phyloP scores from a whole-genome alignment of 2,888 invertebrate species.

The Tetranychus piercei region DNA sequence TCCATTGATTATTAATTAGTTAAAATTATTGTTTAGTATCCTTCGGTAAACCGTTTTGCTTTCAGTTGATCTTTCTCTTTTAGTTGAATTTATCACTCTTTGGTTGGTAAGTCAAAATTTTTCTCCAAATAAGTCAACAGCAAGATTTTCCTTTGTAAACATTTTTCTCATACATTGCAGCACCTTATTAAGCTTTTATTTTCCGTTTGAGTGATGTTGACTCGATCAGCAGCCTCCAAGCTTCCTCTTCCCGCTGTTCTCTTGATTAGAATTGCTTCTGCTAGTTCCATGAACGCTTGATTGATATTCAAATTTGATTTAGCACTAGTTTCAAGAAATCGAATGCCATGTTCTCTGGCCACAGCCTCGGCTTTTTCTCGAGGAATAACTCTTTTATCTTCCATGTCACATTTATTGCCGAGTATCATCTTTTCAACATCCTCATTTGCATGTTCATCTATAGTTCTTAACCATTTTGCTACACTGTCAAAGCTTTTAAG shows the following conservation, averaged over 20 bases:
- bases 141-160: no score
- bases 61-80: no score
- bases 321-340: slow-evolving; percentile 94
- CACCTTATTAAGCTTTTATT: slow-evolving; percentile 25
- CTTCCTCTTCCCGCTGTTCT: slow-evolving; percentile 27
- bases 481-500: slow-evolving; percentile 96
- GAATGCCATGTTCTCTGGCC: slow-evolving; percentile 79
- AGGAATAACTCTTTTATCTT: slow-evolving; percentile 75
- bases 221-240: slow-evolving; percentile 26
- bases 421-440: slow-evolving; percentile 97
- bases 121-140: no score
- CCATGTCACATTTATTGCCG: slow-evolving; percentile 96
- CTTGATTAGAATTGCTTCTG: slow-evolving; percentile 83
- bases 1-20: no score
- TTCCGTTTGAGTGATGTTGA: slow-evolving; percentile 25
- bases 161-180: slow-evolving; percentile 20
- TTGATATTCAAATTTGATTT: slow-evolving; percentile 94
- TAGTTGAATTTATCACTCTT: no score
- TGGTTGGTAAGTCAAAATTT: no score
- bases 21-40: no score
- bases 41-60: no score
- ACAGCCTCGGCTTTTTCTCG: slow-evolving; percentile 83
- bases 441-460: slow-evolving; percentile 96
- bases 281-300: slow-evolving; percentile 78
- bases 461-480: slow-evolving; percentile 92